Base-by-base conservation (phyloP, 1,140 invertebrate species). In the Subanguina moxae region DNA sequence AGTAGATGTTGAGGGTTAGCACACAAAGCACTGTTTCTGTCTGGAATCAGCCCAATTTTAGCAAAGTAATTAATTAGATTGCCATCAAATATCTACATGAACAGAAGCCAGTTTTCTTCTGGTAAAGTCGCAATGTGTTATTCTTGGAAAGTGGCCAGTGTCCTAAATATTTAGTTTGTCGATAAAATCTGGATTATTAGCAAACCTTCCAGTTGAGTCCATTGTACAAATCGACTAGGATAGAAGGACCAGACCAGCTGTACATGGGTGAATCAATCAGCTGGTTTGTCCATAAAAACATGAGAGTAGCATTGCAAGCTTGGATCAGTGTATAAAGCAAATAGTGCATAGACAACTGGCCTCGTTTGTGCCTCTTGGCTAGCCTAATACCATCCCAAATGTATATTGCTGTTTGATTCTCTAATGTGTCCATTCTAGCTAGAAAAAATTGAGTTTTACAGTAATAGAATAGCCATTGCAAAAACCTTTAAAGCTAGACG, bases 11-110 rank as follows among this genome's bases (percentile, higher is more conserved):
- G 17, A 84, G 73, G 9, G 80, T 80, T 13, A 84, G 69, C 9
- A 84, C 83, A 62, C 83, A 84, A 46, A 83, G 78, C 15, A 84
- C 83, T n/a, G 84, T 84, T 73, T 84, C 78, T 63, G 64, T 43
- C 71, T 79, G 72, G 19, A 38, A 52, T 21, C 27, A 21, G 21
- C 1, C 48, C 48, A 57, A 48, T 67, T 61, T 62, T 17, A 3
- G 13, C 19, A 61, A 38, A 25, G n/a, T 25, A 9, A 46, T 11
- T 28, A 0, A 42, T 61, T 30, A 7, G 66, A 15, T 57, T 45
- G 52, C 62, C 17, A 30, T n/a, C 8, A 28, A 61, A 61, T 52
- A 61, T 5, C 46, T 25, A 76, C 73, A 32, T 67, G 75, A 23
- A 68, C 57, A 25, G 64, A 69, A 28, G 73, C 75, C 8, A 71